Conservation (phyloP, 2,888 invertebrate genomes). For the Strigamia transsilvanica region DNA sequence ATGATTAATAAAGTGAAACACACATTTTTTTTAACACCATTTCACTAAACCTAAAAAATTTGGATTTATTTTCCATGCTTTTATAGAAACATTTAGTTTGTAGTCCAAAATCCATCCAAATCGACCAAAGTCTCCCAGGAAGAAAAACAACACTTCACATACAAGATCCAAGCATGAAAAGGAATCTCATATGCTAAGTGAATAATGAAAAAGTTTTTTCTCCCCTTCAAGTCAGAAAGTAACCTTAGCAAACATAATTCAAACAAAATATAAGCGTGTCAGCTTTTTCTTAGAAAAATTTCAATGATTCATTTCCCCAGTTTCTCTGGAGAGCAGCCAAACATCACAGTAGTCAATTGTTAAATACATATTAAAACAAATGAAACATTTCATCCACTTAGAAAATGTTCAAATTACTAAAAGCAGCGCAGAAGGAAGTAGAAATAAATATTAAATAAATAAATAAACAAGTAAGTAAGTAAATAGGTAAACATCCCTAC, state of each 20-base stretch:
- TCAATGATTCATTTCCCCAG: conserved; percentile 26
- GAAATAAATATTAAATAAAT: neutral
- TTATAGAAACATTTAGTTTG: no score
- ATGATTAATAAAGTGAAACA: no score
- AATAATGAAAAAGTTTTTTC: conserved; percentile 44
- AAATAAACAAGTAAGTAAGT: neutral
- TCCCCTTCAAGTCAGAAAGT: neutral
- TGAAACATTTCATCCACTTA: neutral
- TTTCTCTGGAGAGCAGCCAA: conserved; percentile 35
- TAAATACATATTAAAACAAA: conserved; percentile 5
- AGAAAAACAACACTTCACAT: neutral
- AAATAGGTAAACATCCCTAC: neutral
- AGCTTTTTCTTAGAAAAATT: conserved; percentile 17
- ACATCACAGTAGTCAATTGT: conserved; percentile 15
- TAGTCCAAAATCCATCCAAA: neutral
- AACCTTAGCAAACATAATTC: conserved; percentile 42
- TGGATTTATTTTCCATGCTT: no score
- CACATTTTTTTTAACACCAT: no score
- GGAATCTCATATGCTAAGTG: conserved; percentile 15
- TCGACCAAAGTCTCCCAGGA: neutral
- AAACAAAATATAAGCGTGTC: conserved; percentile 28
- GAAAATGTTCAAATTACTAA: neutral
- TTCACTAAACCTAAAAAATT: no score
- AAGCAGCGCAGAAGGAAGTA: neutral
- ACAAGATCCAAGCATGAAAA: neutral